Evolutionary conservation across 2,113 vertebrate genomes (phyloP), one percentile per base, ranked within the genome.

Genomic region (Crypturellus undulatus): DNA sequence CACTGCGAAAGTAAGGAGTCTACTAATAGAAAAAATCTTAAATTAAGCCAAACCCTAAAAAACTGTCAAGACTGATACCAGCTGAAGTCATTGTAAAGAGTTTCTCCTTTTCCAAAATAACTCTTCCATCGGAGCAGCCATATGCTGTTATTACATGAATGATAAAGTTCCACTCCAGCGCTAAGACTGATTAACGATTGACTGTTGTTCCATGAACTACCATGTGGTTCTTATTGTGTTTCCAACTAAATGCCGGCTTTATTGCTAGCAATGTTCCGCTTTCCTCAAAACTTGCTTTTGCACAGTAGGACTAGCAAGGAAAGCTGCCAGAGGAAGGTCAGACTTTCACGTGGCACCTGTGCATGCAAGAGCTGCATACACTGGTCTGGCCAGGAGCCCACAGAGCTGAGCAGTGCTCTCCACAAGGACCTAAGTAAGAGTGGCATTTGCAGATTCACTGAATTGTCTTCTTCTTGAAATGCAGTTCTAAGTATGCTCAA

Each of bases 341-440:
- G 51, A 68, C 28, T 79, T 76, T 91, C 54, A 63, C 5, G 2
- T 6, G 60, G 11, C 34, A 82, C 49, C 26, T 79, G n/a, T 45
- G 36, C 16, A 63, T 17, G 30, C 10, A 73, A 63, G 12, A 43
- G 32, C 15, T 65, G 34, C 62, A 28, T 58, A 18, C 9, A 19
- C 21, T n/a, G n/a, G 18, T 43, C 49, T 47, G n/a, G 40, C 75
- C 77, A 36, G 72, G 24, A 28, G 22, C 7, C 1, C 2, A 70
- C 4, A 8, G 17, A 63, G 28, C 1, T 32, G 30, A 56, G 45
- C 34, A 10, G 10, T 16, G 40, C 0, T 0, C 12, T 4, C 18
- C 47, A 36, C 47, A 36, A 12, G 26, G 10, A 32, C 19, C 28
- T 22, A 4, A 20, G 68, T 58, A 72, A 65, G 92, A 58, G 5